Percentiles rank a stretch among this genome's conserved stretches.
phyloP scores from a whole-genome alignment of 2,113 vertebrate genomes.

The Haliaeetus leucogaster region DNA sequence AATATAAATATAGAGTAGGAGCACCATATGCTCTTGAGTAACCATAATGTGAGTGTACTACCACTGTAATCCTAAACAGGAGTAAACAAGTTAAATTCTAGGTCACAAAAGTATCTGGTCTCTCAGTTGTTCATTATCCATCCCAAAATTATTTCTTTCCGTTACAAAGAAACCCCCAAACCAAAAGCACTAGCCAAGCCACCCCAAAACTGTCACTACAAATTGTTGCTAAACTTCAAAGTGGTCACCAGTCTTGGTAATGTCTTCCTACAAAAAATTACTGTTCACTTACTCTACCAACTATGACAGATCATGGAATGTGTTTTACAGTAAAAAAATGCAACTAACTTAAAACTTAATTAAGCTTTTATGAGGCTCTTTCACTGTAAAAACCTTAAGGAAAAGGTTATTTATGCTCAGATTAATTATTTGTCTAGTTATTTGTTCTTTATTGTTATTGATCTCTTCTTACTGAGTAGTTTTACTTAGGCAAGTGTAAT shows the following conservation, averaged over 20 bases:
- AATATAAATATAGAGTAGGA: neutral
- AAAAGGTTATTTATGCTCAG: neutral
- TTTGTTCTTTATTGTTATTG: neutral
- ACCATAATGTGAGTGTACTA: neutral
- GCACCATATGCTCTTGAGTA: slow-evolving; percentile 6
- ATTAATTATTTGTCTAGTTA: neutral
- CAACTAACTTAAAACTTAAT: neutral
- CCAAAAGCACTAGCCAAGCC: neutral
- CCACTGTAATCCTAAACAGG: neutral
- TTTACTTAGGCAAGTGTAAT: neutral
- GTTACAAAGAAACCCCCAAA: neutral
- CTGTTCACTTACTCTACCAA: neutral
- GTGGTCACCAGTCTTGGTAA: neutral
- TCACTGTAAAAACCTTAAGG: neutral
- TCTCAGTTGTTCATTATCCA: neutral
- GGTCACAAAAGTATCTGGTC: neutral
- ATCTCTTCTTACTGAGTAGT: neutral
- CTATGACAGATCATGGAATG: neutral
- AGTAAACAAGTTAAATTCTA: neutral
- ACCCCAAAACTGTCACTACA: neutral
- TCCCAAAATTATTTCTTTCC: neutral
- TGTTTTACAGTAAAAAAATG: neutral
- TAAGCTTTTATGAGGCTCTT: neutral
- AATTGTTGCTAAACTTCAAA: neutral
- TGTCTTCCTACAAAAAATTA: neutral